These are phyloP conservation scores for Antitype chi DNA, from an alignment of 2,888 invertebrate species.

Conservation along the genomic window DNA sequence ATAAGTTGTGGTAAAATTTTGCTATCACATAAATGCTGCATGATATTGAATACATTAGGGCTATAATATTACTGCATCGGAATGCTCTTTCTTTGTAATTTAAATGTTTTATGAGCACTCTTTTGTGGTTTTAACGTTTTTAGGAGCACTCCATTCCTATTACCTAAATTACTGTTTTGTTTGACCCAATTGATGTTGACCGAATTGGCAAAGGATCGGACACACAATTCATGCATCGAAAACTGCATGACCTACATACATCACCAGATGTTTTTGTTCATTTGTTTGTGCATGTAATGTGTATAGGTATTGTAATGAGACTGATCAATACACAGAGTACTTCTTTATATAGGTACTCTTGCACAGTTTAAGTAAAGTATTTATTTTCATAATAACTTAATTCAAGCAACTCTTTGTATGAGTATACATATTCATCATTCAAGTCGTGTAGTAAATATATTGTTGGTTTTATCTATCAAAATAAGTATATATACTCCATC, in stretches of 20 bases:
- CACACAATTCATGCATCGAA: neutral
- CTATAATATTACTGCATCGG: neutral
- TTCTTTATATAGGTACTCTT: neutral
- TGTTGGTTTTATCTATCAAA: slow-evolving; percentile 9
- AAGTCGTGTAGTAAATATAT: neutral
- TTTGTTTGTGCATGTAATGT: slow-evolving; percentile 21
- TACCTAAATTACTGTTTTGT: slow-evolving; percentile 7
- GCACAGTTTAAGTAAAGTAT: slow-evolving; percentile 7
- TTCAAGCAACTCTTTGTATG: neutral
- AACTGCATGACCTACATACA: slow-evolving; percentile 38
- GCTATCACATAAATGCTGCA: neutral
- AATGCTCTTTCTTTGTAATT: slow-evolving; percentile 5
- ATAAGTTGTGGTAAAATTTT: neutral
- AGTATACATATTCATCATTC: neutral
- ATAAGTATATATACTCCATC: slow-evolving; percentile 6
- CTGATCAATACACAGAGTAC: neutral
- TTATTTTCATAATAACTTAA: neutral
- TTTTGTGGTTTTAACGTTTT: slow-evolving; percentile 5
- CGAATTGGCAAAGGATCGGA: slow-evolving; percentile 38
- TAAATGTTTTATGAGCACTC: neutral
- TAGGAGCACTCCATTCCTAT: neutral
- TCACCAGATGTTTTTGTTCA: slow-evolving; percentile 18
- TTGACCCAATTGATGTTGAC: slow-evolving; percentile 22
- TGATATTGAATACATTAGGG: neutral
- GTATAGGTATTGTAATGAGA: neutral